A percentile compares a stretch with the other conserved stretches of the same genome.
phyloP scores from a whole-genome alignment of 2,797 vertebrate genomes.

The Oreortyx pictus region DNA sequence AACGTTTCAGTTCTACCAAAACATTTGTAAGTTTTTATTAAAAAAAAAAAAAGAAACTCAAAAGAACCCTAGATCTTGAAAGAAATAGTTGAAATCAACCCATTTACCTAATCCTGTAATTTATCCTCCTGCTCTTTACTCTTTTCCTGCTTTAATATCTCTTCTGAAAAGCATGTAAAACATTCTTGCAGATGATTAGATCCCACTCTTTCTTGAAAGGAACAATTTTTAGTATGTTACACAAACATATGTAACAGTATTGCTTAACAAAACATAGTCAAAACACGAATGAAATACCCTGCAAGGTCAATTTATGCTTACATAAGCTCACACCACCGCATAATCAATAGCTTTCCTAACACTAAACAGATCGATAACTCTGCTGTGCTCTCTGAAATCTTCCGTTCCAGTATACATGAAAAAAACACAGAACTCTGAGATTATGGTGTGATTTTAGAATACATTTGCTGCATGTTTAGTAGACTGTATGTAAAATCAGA shows the following conservation, averaged over 20 bases:
- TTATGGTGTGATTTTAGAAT: not conserved
- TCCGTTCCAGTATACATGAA: not conserved
- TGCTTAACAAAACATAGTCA: not conserved
- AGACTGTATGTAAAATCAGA: not conserved
- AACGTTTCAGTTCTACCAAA: not conserved
- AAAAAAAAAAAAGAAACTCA: not conserved
- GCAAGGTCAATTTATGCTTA: conserved; percentile 48
- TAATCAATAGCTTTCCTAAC: conserved; percentile 47
- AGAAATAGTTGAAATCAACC: not conserved
- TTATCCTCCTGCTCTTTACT: not conserved
- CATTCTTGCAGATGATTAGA: not conserved
- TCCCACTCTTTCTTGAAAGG: not conserved
- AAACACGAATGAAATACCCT: conserved; percentile 25
- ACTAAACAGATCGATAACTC: conserved; percentile 42
- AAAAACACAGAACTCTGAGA: not conserved
- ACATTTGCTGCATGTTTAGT: not conserved
- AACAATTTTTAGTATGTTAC: not conserved
- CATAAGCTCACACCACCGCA: not conserved
- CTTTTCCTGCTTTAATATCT: not conserved
- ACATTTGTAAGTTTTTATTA: not conserved
- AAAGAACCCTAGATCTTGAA: not conserved
- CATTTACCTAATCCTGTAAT: not conserved
- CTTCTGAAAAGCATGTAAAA: conserved; percentile 8
- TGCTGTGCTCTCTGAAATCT: conserved; percentile 18
- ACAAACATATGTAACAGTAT: not conserved